Conservation (phyloP, 2,113 vertebrate species). For the Lagopus muta region DNA sequence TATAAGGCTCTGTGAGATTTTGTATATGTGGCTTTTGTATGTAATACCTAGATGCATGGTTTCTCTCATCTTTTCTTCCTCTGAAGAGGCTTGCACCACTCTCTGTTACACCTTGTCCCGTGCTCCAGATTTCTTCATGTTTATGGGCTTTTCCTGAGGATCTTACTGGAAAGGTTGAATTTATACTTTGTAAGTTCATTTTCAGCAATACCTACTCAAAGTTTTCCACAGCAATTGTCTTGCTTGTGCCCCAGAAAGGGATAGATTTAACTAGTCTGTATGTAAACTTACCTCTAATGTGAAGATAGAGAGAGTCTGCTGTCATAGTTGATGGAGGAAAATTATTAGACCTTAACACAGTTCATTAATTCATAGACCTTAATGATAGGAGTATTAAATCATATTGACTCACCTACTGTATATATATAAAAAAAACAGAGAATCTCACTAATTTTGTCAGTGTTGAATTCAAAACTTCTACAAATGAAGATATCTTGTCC, state of each 20-base stretch:
- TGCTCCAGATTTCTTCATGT: neutral
- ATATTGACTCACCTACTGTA: neutral
- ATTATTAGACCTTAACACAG: neutral
- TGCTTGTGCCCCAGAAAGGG: neutral
- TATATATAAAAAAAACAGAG: neutral
- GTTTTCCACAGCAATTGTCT: neutral
- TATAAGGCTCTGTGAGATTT: neutral
- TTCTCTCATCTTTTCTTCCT: neutral
- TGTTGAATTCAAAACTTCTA: neutral
- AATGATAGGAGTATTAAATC: neutral
- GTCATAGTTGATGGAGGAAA: neutral
- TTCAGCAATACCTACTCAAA: neutral
- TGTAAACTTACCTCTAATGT: neutral
- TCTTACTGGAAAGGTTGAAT: neutral
- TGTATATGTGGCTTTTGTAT: neutral
- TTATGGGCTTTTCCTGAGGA: neutral
- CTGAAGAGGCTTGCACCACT: neutral
- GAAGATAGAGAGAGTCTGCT: neutral
- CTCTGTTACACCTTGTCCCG: neutral
- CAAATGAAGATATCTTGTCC: neutral
- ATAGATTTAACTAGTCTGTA: neutral
- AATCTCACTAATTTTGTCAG: neutral
- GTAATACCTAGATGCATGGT: neutral
- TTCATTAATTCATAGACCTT: neutral
- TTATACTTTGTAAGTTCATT: neutral